Base-by-base conservation (phyloP, 2,888 invertebrate species). In the Caenorhabditis sinica region DNA sequence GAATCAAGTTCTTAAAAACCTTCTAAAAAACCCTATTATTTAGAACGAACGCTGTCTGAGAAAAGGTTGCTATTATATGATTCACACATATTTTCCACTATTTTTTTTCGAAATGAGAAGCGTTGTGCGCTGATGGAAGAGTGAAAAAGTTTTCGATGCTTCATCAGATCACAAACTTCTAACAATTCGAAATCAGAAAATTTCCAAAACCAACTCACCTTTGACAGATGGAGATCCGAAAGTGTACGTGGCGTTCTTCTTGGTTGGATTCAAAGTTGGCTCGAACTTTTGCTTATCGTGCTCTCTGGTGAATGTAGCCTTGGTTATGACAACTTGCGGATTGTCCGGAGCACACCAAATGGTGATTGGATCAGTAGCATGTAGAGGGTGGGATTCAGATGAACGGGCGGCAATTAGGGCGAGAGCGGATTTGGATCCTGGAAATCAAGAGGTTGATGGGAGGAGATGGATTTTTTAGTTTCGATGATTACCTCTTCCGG, bases 261-360 rank as follows among this genome's bases (percentile, higher is more conserved):
- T 86, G n/a, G 75, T 76, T n/a, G 82, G 66, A 51, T 51, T 75
- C 23, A 86, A 23, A 6, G 53, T 45, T 8, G 82, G 80, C 17
- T 73, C 75, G 13, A 82, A 71, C 25, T 71, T 72, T 40, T 80
- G 33, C 5, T 69, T 68, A 58, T 79, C 81, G 2, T 60, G n/a
- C n/a, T 23, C 23, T 43, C 77, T 53, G 1, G 61, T 51, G 49
- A 87, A 77, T 3, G 40, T 17, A 0, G 87, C 86, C 2, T 40
- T 60, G 43, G 61, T 86, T 17, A 87, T 83, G 20, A 51, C 53
- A 6, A 84, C 85, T 69, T 86, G 85, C 17, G 85, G 76, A 63
- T 86, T 85, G 33, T 88, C 88, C 0, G 88, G 88, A 28, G 88
- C 65, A 60, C 88, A 88, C 88, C 88, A 88, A 25, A 88, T 72